A percentile compares a stretch with the other conserved stretches of the same genome.
phyloP scores from a whole-genome alignment of 2,888 invertebrate genomes.

The Ennomos erosarius region DNA sequence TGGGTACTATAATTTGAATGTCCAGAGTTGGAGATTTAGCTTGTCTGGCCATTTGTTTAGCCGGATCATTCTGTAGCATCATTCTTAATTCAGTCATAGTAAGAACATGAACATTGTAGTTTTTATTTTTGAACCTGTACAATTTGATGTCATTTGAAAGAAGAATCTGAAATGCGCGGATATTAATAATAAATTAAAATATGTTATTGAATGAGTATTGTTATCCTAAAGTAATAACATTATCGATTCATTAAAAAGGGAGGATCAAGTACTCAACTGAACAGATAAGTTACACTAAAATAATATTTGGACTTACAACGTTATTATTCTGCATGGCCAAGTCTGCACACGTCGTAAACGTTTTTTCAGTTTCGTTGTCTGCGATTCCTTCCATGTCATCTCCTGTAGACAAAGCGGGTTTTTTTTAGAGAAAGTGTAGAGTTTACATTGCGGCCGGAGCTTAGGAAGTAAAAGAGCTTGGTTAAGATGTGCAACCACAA shows the following conservation, averaged over 20 bases:
- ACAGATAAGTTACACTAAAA: too few relatives aligned
- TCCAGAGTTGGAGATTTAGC: constrained; percentile 21
- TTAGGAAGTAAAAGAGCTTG: too few relatives aligned
- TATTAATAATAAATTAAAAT: constrained; percentile 1
- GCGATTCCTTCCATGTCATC: constrained; percentile 18
- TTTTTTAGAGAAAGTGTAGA: neutral
- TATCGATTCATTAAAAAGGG: too few relatives aligned
- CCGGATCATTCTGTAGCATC: constrained; percentile 14
- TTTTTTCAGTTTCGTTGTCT: constrained; percentile 29
- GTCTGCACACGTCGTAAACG: constrained; percentile 22
- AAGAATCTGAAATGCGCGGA: constrained; percentile 26
- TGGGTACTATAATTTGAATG: constrained; percentile 30
- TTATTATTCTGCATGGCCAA: constrained; percentile 24
- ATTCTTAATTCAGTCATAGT: constrained; percentile 28
- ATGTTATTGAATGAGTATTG: neutral
- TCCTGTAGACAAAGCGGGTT: constrained; percentile 19
- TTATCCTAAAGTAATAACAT: too few relatives aligned
- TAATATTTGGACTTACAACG: constrained; percentile 23
- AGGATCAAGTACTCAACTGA: too few relatives aligned
- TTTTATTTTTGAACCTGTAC: constrained; percentile 12
- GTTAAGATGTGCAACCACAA: too few relatives aligned
- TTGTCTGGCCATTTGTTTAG: neutral
- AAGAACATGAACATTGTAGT: constrained; percentile 23
- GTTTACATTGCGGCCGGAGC: too few relatives aligned
- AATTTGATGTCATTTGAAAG: constrained; percentile 23